A percentile compares a stretch with the other conserved stretches of the same genome.
phyloP scores from a whole-genome alignment of 2,797 vertebrate genomes.

The Vultur gryphus region DNA sequence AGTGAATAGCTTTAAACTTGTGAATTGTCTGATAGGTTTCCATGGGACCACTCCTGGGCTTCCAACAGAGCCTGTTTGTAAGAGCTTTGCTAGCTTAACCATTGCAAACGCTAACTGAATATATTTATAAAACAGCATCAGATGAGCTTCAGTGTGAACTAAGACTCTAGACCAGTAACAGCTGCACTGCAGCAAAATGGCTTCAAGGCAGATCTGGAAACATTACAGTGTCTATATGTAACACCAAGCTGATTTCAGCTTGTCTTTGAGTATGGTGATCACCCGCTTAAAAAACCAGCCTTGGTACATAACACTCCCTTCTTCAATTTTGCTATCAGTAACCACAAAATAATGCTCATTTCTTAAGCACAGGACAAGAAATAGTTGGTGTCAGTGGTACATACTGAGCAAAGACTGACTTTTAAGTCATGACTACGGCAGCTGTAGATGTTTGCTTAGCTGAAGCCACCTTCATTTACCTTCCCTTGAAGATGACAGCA shows the following conservation, averaged over 20 bases:
- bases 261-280: neutral
- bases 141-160: neutral
- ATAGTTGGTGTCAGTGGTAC: neutral
- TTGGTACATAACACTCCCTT: neutral
- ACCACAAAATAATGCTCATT: neutral
- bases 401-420: neutral
- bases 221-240: neutral
- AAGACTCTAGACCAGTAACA: neutral
- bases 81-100: neutral
- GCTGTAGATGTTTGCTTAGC: neutral
- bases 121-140: neutral
- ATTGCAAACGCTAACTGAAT: neutral
- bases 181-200: conserved; percentile 5
- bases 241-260: neutral
- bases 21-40: neutral
- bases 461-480: neutral
- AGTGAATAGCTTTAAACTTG: neutral
- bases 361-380: neutral
- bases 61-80: neutral
- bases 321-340: neutral
- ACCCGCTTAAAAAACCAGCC: neutral
- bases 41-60: neutral
- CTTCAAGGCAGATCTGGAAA: neutral
- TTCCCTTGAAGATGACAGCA: neutral
- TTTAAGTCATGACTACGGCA: neutral